Base-by-base conservation (phyloP, 2,888 invertebrate species). In the Eupithecia insigniata region DNA sequence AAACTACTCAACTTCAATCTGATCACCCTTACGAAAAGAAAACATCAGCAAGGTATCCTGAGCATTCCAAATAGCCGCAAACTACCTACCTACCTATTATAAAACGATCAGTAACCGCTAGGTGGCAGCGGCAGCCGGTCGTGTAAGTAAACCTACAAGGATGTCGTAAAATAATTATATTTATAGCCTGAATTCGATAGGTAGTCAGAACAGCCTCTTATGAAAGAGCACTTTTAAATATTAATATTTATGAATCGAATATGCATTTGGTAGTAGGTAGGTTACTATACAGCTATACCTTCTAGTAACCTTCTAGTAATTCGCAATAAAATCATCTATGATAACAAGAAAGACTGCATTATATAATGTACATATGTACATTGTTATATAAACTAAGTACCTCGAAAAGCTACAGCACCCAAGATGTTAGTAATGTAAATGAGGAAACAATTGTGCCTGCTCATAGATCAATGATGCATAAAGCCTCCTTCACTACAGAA, bases 401-500 rank as follows among this genome's bases (percentile, higher is more conserved):
- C 34, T 62, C 14, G 34, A 18, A 30, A 5, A 28, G 58, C 60
- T 28, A 64, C 64, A 36, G 22, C 22, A n/a, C 26, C 36, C 36
- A 22, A 64, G 30, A 62, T 32, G 32, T 61, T 26, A 34, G 26
- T 32, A 30, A 39, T 69, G 12, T 10, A 60, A 36, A 68, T 26
- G 60, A 58, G 64, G 26, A 60, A 67, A 67, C 58, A 43, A 64
- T 26, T 51, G 26, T 28, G 67, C 18, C 28, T 60, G 16, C 32
- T 22, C 12, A 39, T 28, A 26, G 32, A 28, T 18, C 32, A 34
- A 30, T 43, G 28, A 22, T 46, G 66, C 62, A 72, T 69, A 73
- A 76, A 69, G 73, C 46, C 55, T 58, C 70, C 39, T 76, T 75
- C 70, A 73, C 72, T 75, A 68, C 65, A 69, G 39, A 73, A 73